These are phyloP conservation scores for Papilio protenor DNA, from an alignment of 2,888 invertebrate genomes.

Conservation along the genomic window DNA sequence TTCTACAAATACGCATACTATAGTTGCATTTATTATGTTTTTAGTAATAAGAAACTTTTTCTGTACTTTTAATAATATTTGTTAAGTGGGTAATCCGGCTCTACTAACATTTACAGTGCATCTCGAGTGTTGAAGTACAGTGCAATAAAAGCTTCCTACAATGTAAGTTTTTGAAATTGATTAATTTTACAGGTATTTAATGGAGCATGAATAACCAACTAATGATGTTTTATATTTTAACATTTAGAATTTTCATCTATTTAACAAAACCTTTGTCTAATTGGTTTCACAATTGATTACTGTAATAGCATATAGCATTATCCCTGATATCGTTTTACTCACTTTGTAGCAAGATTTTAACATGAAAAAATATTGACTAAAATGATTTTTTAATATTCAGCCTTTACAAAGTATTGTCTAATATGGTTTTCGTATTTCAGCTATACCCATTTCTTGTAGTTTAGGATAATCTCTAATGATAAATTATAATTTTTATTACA, in stretches of 20 bases:
- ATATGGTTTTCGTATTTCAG: background rate
- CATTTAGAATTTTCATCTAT: background rate
- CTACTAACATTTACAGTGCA: constrained; percentile 27
- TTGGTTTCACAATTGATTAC: background rate
- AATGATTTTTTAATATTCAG: background rate
- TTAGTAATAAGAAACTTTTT: constrained; percentile 21
- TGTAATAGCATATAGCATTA: background rate
- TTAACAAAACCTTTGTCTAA: background rate
- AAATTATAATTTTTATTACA: background rate
- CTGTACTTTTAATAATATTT: constrained; percentile 20
- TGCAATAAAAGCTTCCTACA: background rate
- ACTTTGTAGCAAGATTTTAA: background rate
- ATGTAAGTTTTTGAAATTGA: constrained; percentile 38
- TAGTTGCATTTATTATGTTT: constrained; percentile 21
- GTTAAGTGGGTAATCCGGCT: constrained; percentile 30
- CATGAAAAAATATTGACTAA: background rate
- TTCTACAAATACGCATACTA: background rate
- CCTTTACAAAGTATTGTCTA: background rate
- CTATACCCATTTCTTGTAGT: background rate
- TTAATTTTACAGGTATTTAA: constrained; percentile 13
- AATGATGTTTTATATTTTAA: background rate
- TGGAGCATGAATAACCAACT: constrained; percentile 1
- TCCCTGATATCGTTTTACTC: background rate
- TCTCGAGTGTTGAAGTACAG: background rate
- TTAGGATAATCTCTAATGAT: background rate